These are phyloP conservation scores for Bombus polaris DNA, from an alignment of 1,140 invertebrate genomes.

Conservation along the genomic window DNA sequence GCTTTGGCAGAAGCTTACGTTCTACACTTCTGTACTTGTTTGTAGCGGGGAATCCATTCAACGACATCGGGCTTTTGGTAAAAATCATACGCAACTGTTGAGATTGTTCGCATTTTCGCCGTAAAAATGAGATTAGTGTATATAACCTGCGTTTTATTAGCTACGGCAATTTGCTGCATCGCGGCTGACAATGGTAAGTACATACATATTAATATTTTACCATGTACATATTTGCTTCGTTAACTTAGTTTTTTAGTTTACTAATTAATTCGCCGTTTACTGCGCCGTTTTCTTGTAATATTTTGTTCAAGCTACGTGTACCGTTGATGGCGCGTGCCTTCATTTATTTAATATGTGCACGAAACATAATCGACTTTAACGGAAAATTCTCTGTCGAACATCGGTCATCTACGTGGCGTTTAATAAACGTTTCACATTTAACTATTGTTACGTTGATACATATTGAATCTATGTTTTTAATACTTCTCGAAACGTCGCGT, in stretches of 20 bases:
- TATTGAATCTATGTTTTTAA: not conserved
- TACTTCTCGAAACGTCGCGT: not conserved
- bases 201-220: not conserved
- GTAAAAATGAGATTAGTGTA: conserved; percentile 31
- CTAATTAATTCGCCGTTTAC: not conserved
- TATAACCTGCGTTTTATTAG: conserved; percentile 9
- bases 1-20: conserved; percentile 28
- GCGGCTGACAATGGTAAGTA: conserved; percentile 33
- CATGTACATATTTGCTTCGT: not conserved
- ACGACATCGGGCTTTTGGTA: not conserved
- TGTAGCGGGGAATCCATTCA: not conserved
- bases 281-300: not conserved
- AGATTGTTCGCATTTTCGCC: not conserved
- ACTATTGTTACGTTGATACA: too few relatives aligned
- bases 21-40: not conserved
- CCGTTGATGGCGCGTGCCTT: not conserved
- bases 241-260: not conserved
- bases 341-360: not conserved
- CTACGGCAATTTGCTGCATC: conserved; percentile 11
- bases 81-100: not conserved
- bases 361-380: not conserved
- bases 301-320: not conserved
- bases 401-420: not conserved
- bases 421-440: not conserved
- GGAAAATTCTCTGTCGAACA: not conserved